Percentiles rank a stretch among this genome's conserved stretches.
Evolutionary conservation across 2,888 invertebrate species (phyloP).

Genomic region (Hemithea aestivaria): DNA sequence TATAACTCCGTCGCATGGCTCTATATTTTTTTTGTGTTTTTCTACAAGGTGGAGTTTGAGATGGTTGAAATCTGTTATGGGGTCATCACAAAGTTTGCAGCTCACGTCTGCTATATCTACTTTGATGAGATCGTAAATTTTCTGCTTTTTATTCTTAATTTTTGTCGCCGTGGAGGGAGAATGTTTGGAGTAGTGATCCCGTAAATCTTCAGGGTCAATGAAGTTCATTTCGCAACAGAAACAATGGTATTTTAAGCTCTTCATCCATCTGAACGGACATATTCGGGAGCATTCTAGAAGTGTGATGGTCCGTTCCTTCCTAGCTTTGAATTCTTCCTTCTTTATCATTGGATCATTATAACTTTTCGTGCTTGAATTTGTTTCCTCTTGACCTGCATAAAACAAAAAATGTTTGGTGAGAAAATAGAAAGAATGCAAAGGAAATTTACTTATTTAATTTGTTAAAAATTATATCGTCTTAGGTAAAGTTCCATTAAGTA

Average conservation of each 20-base stretch:
- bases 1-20: conserved; percentile 46
- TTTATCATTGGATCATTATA: too few relatives aligned
- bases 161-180: conserved; percentile 27
- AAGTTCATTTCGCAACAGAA: conserved; percentile 59
- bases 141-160: conserved; percentile 46
- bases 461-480: too few relatives aligned
- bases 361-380: too few relatives aligned
- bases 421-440: too few relatives aligned
- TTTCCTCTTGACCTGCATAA: too few relatives aligned
- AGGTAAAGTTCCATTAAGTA: too few relatives aligned
- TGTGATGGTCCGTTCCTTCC: conserved; percentile 45
- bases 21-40: conserved; percentile 47
- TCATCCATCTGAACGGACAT: conserved; percentile 66
- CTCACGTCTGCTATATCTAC: conserved; percentile 54
- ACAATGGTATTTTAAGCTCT: conserved; percentile 59
- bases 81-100: conserved; percentile 54
- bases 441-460: too few relatives aligned
- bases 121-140: conserved; percentile 60
- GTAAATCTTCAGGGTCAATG: conserved; percentile 46
- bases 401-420: too few relatives aligned
- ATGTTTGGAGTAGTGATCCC: conserved; percentile 48
- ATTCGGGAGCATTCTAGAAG: conserved; percentile 57
- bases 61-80: conserved; percentile 35
- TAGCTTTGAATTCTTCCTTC: conserved; percentile 40
- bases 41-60: conserved; percentile 54